These are phyloP conservation scores for Heliconius hortense DNA, from an alignment of 2,888 invertebrate species.

Conservation along the genomic window DNA sequence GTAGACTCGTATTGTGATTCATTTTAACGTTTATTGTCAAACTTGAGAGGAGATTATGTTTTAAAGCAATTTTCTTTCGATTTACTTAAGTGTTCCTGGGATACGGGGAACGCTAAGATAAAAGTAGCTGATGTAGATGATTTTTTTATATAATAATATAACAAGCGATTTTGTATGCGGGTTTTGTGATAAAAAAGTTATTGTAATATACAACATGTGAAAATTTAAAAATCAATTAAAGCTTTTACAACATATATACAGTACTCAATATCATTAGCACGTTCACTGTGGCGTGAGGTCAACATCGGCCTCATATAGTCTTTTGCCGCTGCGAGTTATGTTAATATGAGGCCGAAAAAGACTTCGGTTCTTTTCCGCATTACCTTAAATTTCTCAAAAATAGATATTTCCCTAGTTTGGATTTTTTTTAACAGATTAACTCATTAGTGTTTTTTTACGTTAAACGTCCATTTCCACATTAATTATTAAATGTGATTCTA, in stretches of 20 bases:
- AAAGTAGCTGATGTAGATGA: background rate
- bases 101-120: background rate
- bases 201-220: too few relatives aligned
- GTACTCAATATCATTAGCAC: too few relatives aligned
- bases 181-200: background rate
- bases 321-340: too few relatives aligned
- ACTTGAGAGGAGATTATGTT: background rate
- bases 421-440: background rate
- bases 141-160: background rate
- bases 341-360: too few relatives aligned
- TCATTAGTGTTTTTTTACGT: background rate
- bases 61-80: background rate
- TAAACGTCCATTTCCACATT: background rate
- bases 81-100: background rate
- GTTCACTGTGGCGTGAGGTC: too few relatives aligned
- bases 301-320: too few relatives aligned
- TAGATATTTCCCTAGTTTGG: too few relatives aligned
- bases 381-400: too few relatives aligned
- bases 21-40: conserved; percentile 2
- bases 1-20: conserved; percentile 1
- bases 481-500: background rate
- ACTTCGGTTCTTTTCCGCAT: too few relatives aligned
- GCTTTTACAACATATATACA: too few relatives aligned
- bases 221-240: too few relatives aligned
- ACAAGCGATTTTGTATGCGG: too few relatives aligned